Base-by-base conservation (phyloP, 2,113 vertebrate species). In the Lamprotornis superbus region DNA sequence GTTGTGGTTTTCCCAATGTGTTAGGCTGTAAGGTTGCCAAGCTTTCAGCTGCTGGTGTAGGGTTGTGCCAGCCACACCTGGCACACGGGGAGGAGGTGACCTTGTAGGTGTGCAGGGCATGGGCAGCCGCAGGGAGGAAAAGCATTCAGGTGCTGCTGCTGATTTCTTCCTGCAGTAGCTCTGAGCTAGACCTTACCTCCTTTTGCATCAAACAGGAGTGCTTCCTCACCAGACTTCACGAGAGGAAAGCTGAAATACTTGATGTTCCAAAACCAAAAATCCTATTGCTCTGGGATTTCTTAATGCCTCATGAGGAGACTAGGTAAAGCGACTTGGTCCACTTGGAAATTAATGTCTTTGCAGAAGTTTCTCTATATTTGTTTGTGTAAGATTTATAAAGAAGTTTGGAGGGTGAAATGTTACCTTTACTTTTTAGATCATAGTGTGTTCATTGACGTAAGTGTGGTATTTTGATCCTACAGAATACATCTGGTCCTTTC, bases 61-160 rank as follows among this genome's bases (percentile, higher is more conserved):
- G 75, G 28, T 44, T 65, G 67, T 95, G 63, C 49, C 79, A 77
- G 59, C n/a, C 55, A 27, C 2, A 15, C 20, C 63, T 84, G 76
- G 52, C 73, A 27, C 37, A 18, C 0, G 3, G 55, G 33, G 60
- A 64, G 21, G 37, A 55, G 22, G 27, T 63, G 73, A 63, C 69
- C 53, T 76, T 28, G 35, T 83, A 15, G 0, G 6, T 31, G 19
- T 68, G 44, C 0, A 1, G 35, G 27, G 31, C 71, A 24, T 0
- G 3, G 59, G 57, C 0, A 1, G 77, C 74, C 0, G 0, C 2
- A 2, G 44, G 53, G 59, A 85, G 55, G 28, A 39, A 2, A 5
- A 35, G n/a, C 3, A 10, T 77, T 90, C 53, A 18, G 65, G 59
- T 55, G 15, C 27, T 39, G 19, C 9, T 84, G 27, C 19, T 39